Evolutionary conservation across 2,888 invertebrate species (phyloP), one percentile per base, ranked within the genome.

Genomic region (Mesopsocus fuscifrons): DNA sequence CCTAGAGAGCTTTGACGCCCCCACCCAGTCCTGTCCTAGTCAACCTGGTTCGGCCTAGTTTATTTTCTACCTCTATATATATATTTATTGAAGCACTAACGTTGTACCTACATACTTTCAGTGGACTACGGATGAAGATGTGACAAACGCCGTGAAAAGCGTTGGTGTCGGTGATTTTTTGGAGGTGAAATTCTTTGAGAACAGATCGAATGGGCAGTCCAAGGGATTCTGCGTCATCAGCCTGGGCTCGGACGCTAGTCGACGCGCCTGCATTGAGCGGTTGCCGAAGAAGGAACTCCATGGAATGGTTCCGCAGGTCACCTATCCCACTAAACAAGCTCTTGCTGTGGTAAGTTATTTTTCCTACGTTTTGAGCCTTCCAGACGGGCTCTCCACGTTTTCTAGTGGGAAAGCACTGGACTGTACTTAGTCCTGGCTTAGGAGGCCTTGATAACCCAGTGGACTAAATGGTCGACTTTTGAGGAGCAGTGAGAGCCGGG

Each of bases 161-260:
- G 70, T 88, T 52, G 95, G 95, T 40, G 84, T 95, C 4, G 73
- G 71, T 44, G 97, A 98, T 65, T 81, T 98, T 57, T 74, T 92
- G 55, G 98, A 99, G 60, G 92, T 98, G 30, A 97, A 97, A 65
- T 99, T 98, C 66, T 95, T 95, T 66, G 98, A 98, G 65, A 98
- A 98, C 67, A 76, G 97, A 55, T 84, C 92, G 26, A 97, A 97
- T 67, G 97, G 97, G 20, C 95, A 95, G 63, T 94, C 92, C 1
- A 97, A 97, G 68, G 92, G 98, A 22, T 98, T 95, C 66, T 97
- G 95, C 59, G 83, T 95, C 41, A 79, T 97, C 51, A 85, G 91
- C 2, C 69, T 98, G 50, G 91, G 87, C 13, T 92, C 94, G 0
- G 95, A 97, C 56, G 71, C 75, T 49, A 92, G 94, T 51, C 75